phyloP scores from a whole-genome alignment of 2,797 vertebrate species.

The Chelmon rostratus region DNA sequence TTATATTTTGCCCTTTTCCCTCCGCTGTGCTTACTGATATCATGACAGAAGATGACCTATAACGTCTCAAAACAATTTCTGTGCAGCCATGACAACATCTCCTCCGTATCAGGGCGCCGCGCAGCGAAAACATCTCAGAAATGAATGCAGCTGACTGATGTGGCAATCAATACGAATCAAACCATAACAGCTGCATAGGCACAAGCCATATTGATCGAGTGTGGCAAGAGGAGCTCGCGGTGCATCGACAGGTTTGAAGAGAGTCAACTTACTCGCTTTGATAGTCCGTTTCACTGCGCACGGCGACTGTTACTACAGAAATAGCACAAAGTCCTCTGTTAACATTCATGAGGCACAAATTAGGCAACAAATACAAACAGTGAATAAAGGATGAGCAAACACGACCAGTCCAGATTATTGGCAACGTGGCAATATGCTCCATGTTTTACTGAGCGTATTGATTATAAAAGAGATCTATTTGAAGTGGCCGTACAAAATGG shows the following conservation, averaged over 20 bases:
- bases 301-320: slow-evolving; percentile 30
- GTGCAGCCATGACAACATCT: slow-evolving; percentile 57
- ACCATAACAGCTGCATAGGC: slow-evolving; percentile 72
- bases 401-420: slow-evolving; percentile 60
- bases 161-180: slow-evolving; percentile 70
- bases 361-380: slow-evolving; percentile 65
- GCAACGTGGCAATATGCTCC: slow-evolving; percentile 69
- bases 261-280: slow-evolving; percentile 56
- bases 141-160: slow-evolving; percentile 62
- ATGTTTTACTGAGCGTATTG: slow-evolving; percentile 77
- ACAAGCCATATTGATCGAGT: slow-evolving; percentile 71
- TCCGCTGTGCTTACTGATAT: slow-evolving; percentile 70
- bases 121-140: slow-evolving; percentile 57
- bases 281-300: slow-evolving; percentile 49
- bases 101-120: slow-evolving; percentile 18
- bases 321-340: slow-evolving; percentile 49
- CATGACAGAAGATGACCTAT: slow-evolving; percentile 62
- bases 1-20: slow-evolving; percentile 73
- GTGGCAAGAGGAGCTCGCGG: slow-evolving; percentile 55
- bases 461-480: slow-evolving; percentile 81
- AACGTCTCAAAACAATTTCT: slow-evolving; percentile 63
- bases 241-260: slow-evolving; percentile 63
- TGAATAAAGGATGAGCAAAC: slow-evolving; percentile 70
- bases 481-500: slow-evolving; percentile 80
- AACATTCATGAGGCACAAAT: slow-evolving; percentile 69